Evolutionary conservation across 2,797 vertebrate genomes (phyloP).

Genomic region (Sciurus vulgaris): DNA sequence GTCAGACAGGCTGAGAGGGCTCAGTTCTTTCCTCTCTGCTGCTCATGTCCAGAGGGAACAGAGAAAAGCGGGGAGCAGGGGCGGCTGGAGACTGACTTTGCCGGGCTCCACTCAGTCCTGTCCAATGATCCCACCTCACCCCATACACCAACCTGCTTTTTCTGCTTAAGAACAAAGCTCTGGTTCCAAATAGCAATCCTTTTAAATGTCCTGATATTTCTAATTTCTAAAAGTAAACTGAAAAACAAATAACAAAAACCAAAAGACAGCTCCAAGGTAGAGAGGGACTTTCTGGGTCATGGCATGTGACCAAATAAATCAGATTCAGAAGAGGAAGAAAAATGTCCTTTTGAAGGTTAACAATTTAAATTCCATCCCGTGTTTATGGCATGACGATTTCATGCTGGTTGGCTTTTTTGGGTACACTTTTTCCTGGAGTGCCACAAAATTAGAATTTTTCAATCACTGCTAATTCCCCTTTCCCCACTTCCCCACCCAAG

Average conservation of each 20-base stretch:
- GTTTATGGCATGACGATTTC: conserved; percentile 75
- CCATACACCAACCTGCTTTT: not conserved
- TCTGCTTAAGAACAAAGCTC: not conserved
- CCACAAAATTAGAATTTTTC: conserved; percentile 85
- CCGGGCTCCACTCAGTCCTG: not conserved
- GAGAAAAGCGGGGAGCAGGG: not conserved
- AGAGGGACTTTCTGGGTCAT: conserved; percentile 66
- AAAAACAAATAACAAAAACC: not conserved
- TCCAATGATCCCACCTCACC: not conserved
- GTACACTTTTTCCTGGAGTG: conserved; percentile 80
- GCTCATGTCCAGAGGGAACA: not conserved
- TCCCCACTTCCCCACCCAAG: conserved; percentile 76
- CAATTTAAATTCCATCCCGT: conserved; percentile 72
- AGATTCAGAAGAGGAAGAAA: conserved; percentile 71
- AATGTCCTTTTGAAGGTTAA: conserved; percentile 71
- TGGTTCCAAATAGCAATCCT: not conserved
- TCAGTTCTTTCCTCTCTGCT: not conserved
- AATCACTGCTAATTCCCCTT: conserved; percentile 79
- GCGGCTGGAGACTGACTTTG: not conserved
- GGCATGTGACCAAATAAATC: conserved; percentile 67
- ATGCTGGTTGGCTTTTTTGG: conserved; percentile 80
- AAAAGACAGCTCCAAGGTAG: conserved; percentile 45
- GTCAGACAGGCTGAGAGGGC: not conserved
- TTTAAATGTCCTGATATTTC: not conserved
- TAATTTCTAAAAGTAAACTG: conserved; percentile 41